Percentiles rank a stretch among this genome's conserved stretches.
phyloP scores from a whole-genome alignment of 2,113 vertebrate species.

The Arothron firmamentum region DNA sequence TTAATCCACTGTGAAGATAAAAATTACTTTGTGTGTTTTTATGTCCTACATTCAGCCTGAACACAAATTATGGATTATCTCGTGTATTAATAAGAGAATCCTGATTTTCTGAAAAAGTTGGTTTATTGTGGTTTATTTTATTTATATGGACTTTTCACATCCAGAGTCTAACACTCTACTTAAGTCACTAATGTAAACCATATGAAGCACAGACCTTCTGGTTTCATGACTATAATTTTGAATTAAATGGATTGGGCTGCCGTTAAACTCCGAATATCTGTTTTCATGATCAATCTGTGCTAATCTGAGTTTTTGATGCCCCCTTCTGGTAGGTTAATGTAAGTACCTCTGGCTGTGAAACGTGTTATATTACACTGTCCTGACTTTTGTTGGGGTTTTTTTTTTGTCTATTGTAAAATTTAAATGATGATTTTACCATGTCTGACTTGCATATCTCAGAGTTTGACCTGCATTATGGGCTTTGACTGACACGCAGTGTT shows the following conservation, averaged over 20 bases:
- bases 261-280: too few species aligned
- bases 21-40: too few species aligned
- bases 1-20: too few species aligned
- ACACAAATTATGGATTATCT: too few species aligned
- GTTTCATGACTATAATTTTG: too few species aligned
- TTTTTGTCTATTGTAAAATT: slow-evolving; percentile 43
- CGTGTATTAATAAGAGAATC: too few species aligned
- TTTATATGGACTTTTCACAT: too few species aligned
- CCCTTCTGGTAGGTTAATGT: slow-evolving; percentile 32
- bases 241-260: neutral
- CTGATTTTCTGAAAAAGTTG: too few species aligned
- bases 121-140: too few species aligned
- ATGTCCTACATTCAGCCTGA: too few species aligned
- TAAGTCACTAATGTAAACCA: slow-evolving; percentile 1
- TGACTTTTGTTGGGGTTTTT: slow-evolving; percentile 3
- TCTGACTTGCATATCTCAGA: slow-evolving; percentile 12
- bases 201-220: slow-evolving; percentile 2
- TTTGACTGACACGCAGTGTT: too few species aligned
- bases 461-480: too few species aligned
- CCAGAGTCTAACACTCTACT: neutral
- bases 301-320: slow-evolving; percentile 18
- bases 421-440: slow-evolving; percentile 52
- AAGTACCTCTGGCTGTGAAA: slow-evolving; percentile 47
- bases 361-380: slow-evolving; percentile 52
- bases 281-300: slow-evolving; percentile 5